These are phyloP conservation scores for Melanotaenia nigrans DNA, from an alignment of 2,797 vertebrate species.

Conservation along the genomic window DNA sequence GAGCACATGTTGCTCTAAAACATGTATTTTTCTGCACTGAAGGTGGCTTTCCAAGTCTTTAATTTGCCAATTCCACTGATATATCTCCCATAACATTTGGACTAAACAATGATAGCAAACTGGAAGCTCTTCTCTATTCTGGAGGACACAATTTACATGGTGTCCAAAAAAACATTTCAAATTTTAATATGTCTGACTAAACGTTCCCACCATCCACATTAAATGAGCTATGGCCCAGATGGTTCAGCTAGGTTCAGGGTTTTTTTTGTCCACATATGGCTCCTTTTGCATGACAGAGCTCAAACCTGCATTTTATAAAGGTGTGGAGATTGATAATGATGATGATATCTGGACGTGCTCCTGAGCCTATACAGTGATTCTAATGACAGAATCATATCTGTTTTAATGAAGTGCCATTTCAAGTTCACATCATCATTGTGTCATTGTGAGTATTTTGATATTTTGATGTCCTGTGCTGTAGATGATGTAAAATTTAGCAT, in stretches of 20 bases:
- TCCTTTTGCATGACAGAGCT: neutral
- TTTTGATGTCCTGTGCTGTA: neutral
- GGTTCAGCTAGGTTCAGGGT: neutral
- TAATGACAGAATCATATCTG: neutral
- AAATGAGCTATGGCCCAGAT: neutral
- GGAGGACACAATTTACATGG: neutral
- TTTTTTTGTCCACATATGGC: neutral
- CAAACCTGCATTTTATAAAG: neutral
- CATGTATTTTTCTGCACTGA: neutral
- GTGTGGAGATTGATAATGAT: neutral
- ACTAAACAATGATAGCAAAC: neutral
- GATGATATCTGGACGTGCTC: neutral
- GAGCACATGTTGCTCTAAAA: neutral
- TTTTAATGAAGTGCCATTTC: neutral
- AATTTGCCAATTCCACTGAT: neutral
- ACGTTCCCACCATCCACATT: neutral
- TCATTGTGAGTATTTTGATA: neutral
- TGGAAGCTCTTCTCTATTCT: neutral
- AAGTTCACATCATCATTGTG: no score
- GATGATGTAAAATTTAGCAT: neutral
- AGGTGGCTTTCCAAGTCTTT: neutral
- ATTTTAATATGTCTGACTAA: no score
- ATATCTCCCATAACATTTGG: neutral
- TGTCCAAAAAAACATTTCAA: no score
- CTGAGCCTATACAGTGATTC: neutral